A percentile compares a stretch with the other conserved stretches of the same genome.
Evolutionary conservation across 2,888 invertebrate species (phyloP).

Genomic region (Macrosiphum euphorbiae): DNA sequence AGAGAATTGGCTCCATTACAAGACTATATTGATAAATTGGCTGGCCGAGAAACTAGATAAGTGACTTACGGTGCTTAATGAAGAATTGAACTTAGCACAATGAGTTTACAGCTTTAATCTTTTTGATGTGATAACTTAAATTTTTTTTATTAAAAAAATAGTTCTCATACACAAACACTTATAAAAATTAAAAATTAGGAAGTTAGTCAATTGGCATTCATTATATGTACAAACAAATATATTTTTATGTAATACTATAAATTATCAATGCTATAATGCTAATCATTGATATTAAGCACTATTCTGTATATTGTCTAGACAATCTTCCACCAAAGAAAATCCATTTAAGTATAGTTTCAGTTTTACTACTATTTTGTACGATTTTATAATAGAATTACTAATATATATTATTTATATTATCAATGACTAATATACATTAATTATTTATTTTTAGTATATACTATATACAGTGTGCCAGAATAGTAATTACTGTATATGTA

Average conservation of each 20-base stretch:
- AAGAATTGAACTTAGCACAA: constrained; percentile 37
- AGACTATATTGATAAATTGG: constrained; percentile 96
- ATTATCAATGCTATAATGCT: constrained; percentile 30
- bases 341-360: constrained; percentile 48
- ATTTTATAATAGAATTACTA: constrained; percentile 59
- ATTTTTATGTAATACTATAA: constrained; percentile 36
- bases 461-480: constrained; percentile 56
- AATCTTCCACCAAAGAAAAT: constrained; percentile 61
- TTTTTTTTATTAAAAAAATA: constrained; percentile 30
- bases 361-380: constrained; percentile 62
- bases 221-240: constrained; percentile 45
- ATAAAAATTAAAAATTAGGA: not conserved
- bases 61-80: constrained; percentile 67
- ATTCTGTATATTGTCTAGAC: constrained; percentile 49
- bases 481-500: constrained; percentile 41
- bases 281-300: constrained; percentile 57
- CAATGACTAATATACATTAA: constrained; percentile 44
- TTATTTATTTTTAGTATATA: constrained; percentile 57
- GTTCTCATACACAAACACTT: not conserved
- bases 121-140: constrained; percentile 52
- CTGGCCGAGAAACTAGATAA: constrained; percentile 90
- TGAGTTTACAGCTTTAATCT: constrained; percentile 38
- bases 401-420: constrained; percentile 44
- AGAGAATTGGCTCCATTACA: constrained; percentile 96
- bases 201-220: constrained; percentile 42